Percentiles rank a stretch among this genome's conserved stretches.
Conservation (phyloP, 2,888 invertebrate genomes). For the Conomelus anceps region DNA sequence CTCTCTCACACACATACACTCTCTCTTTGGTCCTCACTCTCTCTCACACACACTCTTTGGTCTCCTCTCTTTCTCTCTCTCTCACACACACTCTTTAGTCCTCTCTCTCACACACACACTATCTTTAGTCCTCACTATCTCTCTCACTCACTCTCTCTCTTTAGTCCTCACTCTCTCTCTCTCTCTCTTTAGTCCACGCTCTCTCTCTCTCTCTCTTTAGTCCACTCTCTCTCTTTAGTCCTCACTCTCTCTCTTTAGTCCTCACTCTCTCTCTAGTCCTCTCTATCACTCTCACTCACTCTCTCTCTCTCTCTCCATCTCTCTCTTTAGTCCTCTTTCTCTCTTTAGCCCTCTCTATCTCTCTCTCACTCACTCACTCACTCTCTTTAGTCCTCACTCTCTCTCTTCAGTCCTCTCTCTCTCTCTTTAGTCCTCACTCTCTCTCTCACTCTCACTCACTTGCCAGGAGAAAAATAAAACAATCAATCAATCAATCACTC, state of each 20-base stretch:
- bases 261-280: neutral
- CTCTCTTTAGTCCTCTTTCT: neutral
- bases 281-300: neutral
- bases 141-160: neutral
- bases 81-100: neutral
- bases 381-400: too few species aligned
- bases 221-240: too few species aligned
- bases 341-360: too few species aligned
- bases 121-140: neutral
- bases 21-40: neutral
- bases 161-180: neutral
- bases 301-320: neutral
- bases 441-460: neutral
- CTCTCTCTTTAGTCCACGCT: too few species aligned
- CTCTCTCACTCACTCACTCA: too few species aligned
- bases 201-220: too few species aligned
- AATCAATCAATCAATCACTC: neutral
- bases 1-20: neutral
- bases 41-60: neutral
- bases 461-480: neutral
- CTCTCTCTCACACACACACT: neutral
- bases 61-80: neutral
- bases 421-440: neutral
- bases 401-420: neutral
- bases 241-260: neutral